A percentile compares a stretch with the other conserved stretches of the same genome.
Conservation (phyloP, 1,140 invertebrate species). For the Odontomachus brunneus region DNA sequence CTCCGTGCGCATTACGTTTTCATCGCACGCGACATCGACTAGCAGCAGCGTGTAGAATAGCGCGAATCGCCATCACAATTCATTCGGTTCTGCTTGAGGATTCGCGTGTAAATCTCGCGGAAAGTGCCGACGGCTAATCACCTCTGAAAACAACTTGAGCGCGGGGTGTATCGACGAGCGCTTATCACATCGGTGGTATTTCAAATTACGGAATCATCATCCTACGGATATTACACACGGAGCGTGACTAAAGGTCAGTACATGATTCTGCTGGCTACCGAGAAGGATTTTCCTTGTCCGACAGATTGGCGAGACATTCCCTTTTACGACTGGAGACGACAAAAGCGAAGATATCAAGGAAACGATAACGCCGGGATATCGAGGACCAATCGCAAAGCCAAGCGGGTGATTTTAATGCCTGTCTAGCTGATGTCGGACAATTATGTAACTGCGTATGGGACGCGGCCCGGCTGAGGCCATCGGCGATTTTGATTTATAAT, state of each 20-base stretch:
- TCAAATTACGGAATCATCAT: background rate
- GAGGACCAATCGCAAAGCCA: background rate
- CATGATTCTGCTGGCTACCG: background rate
- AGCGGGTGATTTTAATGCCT: constrained; percentile 16
- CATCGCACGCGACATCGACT: too few relatives aligned
- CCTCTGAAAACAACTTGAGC: background rate
- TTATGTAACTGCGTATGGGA: constrained; percentile 34
- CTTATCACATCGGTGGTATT: background rate
- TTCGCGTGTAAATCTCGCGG: background rate
- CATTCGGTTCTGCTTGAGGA: too few relatives aligned
- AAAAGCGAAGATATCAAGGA: background rate
- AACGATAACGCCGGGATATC: background rate
- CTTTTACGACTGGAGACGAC: background rate
- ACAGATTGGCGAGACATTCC: background rate
- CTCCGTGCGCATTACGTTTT: too few relatives aligned
- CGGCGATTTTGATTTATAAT: too few relatives aligned
- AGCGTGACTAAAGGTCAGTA: constrained; percentile 4
- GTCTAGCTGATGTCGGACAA: background rate
- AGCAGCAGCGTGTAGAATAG: too few relatives aligned
- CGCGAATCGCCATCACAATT: too few relatives aligned
- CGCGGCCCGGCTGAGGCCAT: background rate
- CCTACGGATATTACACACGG: too few relatives aligned
- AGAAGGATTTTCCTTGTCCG: constrained; percentile 31
- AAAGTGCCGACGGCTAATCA: background rate
- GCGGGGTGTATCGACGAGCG: too few relatives aligned